Percentiles rank a stretch among this genome's conserved stretches.
Conservation (phyloP, 2,888 invertebrate species). For the Cyaniris semiargus region DNA sequence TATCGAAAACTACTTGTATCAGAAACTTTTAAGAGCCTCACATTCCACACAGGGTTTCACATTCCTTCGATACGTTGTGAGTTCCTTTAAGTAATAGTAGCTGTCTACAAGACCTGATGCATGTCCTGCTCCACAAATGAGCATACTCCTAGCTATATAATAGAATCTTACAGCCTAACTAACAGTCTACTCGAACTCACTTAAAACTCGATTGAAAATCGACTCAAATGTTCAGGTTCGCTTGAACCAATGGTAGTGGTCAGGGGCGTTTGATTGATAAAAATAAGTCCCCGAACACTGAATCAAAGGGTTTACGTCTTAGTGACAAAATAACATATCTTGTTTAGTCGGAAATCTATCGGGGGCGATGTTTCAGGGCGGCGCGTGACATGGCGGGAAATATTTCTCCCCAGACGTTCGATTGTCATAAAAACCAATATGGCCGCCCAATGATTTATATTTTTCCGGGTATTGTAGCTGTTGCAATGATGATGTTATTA, state of each 20-base stretch:
- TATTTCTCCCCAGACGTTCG: slow-evolving; percentile 22
- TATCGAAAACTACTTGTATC: no score
- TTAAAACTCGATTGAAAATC: background rate
- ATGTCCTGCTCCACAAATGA: no score
- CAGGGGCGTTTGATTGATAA: slow-evolving; percentile 49
- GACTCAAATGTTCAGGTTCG: background rate
- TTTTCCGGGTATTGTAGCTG: background rate
- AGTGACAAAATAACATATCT: slow-evolving; percentile 36
- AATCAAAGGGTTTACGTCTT: slow-evolving; percentile 46
- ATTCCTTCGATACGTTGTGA: no score
- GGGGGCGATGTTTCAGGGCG: slow-evolving; percentile 33
- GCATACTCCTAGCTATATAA: no score
- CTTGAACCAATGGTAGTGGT: slow-evolving; percentile 32
- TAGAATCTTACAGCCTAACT: no score
- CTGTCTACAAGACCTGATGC: no score
- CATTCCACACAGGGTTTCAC: no score
- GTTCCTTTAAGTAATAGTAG: no score
- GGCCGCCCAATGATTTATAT: slow-evolving; percentile 16
- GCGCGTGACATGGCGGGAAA: slow-evolving; percentile 17
- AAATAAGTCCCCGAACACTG: slow-evolving; percentile 49
- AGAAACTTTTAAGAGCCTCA: no score
- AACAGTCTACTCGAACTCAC: background rate
- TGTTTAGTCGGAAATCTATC: slow-evolving; percentile 34
- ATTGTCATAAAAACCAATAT: slow-evolving; percentile 31
- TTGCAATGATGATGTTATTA: background rate